phyloP scores from a whole-genome alignment of 2,888 invertebrate genomes.

The Cenopis cana region DNA sequence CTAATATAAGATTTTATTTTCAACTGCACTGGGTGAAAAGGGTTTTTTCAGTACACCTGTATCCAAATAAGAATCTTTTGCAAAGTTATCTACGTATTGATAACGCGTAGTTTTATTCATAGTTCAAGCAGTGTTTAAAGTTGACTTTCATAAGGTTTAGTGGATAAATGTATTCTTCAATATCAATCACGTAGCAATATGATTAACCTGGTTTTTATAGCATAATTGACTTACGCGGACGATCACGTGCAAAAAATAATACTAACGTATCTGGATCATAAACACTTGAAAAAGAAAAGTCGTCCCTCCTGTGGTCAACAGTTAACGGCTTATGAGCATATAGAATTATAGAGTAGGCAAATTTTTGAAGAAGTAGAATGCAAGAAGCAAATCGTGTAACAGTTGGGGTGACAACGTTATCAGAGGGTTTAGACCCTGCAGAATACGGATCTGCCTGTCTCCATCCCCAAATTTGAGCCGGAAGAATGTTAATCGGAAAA shows the following conservation, averaged over 20 bases:
- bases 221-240: background rate
- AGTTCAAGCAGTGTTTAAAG: constrained; percentile 10
- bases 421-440: too few species aligned
- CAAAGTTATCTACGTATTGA: background rate
- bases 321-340: too few species aligned
- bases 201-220: constrained; percentile 6
- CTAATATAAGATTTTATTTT: background rate
- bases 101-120: constrained; percentile 25
- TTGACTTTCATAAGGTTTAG: constrained; percentile 1
- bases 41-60: background rate
- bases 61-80: constrained; percentile 11
- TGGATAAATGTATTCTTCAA: constrained; percentile 1
- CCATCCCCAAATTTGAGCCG: too few species aligned
- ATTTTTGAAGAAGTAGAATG: too few species aligned
- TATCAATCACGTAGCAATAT: background rate
- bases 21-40: background rate
- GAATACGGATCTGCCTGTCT: too few species aligned
- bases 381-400: too few species aligned
- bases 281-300: too few species aligned
- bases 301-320: too few species aligned
- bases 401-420: too few species aligned
- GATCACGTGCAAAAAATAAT: background rate
- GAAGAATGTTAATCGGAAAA: too few species aligned
- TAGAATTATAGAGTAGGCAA: too few species aligned
- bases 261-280: too few species aligned